These are phyloP conservation scores for Corticium candelabrum DNA, from an alignment of 37 sponge, comb jelly and placozoan species.

Conservation along the genomic window DNA sequence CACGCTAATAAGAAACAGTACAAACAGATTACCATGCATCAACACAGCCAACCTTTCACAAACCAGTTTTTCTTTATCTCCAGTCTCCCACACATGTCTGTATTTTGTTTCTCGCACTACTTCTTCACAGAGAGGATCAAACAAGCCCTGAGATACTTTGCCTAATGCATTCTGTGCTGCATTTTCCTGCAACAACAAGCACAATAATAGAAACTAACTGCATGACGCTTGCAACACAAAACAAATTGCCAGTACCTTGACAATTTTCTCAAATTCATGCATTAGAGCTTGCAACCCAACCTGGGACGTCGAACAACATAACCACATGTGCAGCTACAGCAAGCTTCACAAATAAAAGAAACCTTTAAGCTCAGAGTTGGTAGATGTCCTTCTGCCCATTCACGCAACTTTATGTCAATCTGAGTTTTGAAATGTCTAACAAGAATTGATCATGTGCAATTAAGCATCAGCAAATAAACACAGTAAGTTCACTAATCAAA, in stretches of 20 bases:
- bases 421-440: conserved; percentile 8
- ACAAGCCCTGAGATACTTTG: neutral
- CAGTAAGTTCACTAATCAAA: neutral
- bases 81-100: neutral
- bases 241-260: too few relatives aligned
- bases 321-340: too few relatives aligned
- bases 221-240: too few relatives aligned
- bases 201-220: too few relatives aligned
- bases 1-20: conserved; percentile 46
- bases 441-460: neutral
- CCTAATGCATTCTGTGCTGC: neutral
- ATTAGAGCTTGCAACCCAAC: too few relatives aligned
- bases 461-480: too few relatives aligned
- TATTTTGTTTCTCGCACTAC: neutral
- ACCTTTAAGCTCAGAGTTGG: conserved; percentile 40
- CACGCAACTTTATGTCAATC: conserved; percentile 70
- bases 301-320: too few relatives aligned
- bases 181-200: conserved; percentile 25
- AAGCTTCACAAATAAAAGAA: too few relatives aligned
- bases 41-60: neutral
- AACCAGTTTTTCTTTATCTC: neutral
- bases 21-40: neutral
- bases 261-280: too few relatives aligned
- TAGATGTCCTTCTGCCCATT: conserved; percentile 79
- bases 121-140: neutral